Evolutionary conservation across 2,113 vertebrate species (phyloP).

Genomic region (Salminus brasiliensis): DNA sequence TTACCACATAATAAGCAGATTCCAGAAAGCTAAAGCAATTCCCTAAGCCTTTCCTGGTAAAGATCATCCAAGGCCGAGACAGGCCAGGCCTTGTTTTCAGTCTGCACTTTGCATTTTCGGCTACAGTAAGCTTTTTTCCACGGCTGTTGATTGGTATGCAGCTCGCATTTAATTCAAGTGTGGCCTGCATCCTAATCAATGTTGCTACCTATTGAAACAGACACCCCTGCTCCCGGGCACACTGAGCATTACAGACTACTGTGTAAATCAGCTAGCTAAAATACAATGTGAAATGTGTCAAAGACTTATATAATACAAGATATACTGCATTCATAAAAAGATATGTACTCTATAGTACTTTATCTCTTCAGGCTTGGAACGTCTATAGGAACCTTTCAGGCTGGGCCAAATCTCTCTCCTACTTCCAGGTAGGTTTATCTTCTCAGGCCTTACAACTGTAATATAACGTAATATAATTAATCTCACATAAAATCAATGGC

Average conservation of each 20-base stretch:
- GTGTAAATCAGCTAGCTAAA: background rate
- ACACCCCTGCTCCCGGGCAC: background rate
- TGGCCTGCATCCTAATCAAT: background rate
- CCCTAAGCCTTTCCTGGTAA: background rate
- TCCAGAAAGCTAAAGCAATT: constrained; percentile 34
- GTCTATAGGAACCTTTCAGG: background rate
- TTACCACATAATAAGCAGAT: too few relatives aligned
- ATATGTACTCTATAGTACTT: background rate
- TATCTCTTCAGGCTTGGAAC: background rate
- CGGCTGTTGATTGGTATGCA: background rate
- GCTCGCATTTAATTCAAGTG: background rate
- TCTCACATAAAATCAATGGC: constrained; percentile 36
- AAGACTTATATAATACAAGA: background rate
- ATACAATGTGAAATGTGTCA: background rate
- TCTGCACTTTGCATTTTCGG: background rate
- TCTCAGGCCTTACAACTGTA: constrained; percentile 20
- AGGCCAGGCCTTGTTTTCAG: background rate
- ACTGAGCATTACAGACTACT: background rate
- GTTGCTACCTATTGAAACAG: background rate
- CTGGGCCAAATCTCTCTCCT: background rate
- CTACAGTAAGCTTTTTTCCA: background rate
- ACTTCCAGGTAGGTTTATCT: background rate
- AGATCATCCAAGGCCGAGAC: constrained; percentile 15
- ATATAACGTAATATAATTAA: constrained; percentile 28
- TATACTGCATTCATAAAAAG: background rate